Base-by-base conservation (phyloP, 2,888 invertebrate species). In the Cetonia aurata region DNA sequence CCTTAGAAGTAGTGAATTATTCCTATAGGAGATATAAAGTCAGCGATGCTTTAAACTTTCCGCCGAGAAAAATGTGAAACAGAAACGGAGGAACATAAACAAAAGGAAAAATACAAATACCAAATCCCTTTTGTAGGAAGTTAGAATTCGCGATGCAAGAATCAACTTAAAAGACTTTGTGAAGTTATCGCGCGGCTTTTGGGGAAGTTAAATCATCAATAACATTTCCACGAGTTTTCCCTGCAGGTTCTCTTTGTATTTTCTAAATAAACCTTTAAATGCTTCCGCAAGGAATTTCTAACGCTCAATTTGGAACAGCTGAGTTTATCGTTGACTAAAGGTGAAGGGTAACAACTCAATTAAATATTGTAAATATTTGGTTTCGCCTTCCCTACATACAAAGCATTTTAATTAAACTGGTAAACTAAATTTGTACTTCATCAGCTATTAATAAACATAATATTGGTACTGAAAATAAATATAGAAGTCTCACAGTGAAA, bases 171-270 rank as follows among this genome's bases (percentile, higher is more conserved):
- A 33, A 50, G 15, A 62, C 37, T 62, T 62, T 62, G 50, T 50
- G 12, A 13, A 50, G 62, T 62, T 60, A 60, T 48, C 60, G 50
- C 12, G 48, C 15, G 37, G 50, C 44, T 50, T 50, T 50, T 48
- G 62, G 33, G 48, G 50, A 62, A 62, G 62, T 50, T 62, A 50
- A 62, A 50, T 31, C 62, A 62, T 48, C 62, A 62, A 50, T 62
- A 62, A 62, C 62, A 48, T 62, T 62, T 48, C 48, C 31, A 10
- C 15, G 33, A 62, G 13, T 62, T 62, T 62, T 48, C 31, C 15
- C 31, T 60, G 31, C 13, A 13, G 19, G n/a, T 33, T 60, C 17
- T 48, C 50, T 50, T 37, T 37, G 50, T 17, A 12, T 50, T 50
- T 62, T 50, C 31, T 15, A 48, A 33, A 62, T 33, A 37, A 37